phyloP scores from a whole-genome alignment of 2,888 invertebrate species.

The Linnaemya tessellans region DNA sequence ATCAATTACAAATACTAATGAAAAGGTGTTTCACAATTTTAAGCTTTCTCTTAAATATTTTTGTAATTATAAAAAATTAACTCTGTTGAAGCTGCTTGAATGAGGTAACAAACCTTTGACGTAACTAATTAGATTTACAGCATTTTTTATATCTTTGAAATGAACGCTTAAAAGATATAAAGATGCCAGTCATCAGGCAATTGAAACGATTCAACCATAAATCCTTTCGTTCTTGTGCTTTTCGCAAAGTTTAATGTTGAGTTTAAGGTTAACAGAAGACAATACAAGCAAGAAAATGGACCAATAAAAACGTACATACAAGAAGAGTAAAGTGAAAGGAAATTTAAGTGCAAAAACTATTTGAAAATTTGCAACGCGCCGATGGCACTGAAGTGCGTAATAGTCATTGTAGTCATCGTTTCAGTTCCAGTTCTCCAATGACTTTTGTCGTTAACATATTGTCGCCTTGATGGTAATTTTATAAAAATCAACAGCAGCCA shows the following conservation, averaged over 20 bases:
- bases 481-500: slow-evolving; percentile 18
- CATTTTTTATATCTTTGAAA: background rate
- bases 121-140: background rate
- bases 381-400: slow-evolving; percentile 67
- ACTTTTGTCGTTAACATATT: slow-evolving; percentile 61
- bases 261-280: slow-evolving; percentile 64
- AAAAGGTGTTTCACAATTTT: too few relatives aligned
- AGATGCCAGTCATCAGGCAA: slow-evolving; percentile 61
- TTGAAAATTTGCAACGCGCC: slow-evolving; percentile 58
- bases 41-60: too few relatives aligned
- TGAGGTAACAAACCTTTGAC: background rate
- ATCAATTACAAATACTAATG: too few relatives aligned
- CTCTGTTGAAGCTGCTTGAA: too few relatives aligned
- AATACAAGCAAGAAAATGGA: slow-evolving; percentile 16
- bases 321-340: background rate
- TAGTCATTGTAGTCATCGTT: slow-evolving; percentile 25
- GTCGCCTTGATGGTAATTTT: slow-evolving; percentile 59
- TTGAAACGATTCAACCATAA: slow-evolving; percentile 71
- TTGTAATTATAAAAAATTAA: too few relatives aligned
- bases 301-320: slow-evolving; percentile 29
- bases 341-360: slow-evolving; percentile 29
- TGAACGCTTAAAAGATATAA: slow-evolving; percentile 3
- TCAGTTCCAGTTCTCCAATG: background rate
- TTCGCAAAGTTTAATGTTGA: slow-evolving; percentile 56
- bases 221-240: slow-evolving; percentile 62